Percentiles rank a stretch among this genome's conserved stretches.
Evolutionary conservation across 2,797 vertebrate genomes (phyloP).

Genomic region (Chiroxiphia lanceolata): DNA sequence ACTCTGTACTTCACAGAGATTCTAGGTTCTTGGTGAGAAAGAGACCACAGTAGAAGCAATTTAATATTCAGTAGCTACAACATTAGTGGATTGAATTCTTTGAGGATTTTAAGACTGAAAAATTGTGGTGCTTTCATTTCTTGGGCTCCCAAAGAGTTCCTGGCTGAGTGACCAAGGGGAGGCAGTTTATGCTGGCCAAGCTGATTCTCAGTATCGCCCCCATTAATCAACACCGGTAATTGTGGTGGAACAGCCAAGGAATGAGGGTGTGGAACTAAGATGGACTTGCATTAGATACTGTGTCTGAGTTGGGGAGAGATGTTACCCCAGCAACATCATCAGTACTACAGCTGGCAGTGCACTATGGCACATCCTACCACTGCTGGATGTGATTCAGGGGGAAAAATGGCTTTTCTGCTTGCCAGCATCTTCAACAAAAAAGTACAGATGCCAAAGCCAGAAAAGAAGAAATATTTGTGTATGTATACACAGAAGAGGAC

Average conservation of each 20-base stretch:
- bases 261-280: neutral
- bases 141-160: neutral
- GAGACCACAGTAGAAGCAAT: neutral
- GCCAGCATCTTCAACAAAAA: neutral
- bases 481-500: neutral
- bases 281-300: neutral
- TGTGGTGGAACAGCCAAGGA: neutral
- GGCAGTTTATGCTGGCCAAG: neutral
- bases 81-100: neutral
- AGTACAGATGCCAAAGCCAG: neutral
- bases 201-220: neutral
- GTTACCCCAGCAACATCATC: fast-evolving
- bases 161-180: neutral
- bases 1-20: neutral
- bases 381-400: neutral
- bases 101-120: neutral
- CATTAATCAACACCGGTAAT: neutral
- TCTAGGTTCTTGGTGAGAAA: neutral
- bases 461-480: neutral
- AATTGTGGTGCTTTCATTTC: neutral
- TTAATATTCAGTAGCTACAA: neutral
- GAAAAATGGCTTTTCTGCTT: neutral
- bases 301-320: neutral
- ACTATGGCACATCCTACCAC: neutral
- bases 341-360: neutral